These are phyloP conservation scores for Lomographa bimaculata DNA, from an alignment of 2,888 invertebrate species.

Conservation along the genomic window DNA sequence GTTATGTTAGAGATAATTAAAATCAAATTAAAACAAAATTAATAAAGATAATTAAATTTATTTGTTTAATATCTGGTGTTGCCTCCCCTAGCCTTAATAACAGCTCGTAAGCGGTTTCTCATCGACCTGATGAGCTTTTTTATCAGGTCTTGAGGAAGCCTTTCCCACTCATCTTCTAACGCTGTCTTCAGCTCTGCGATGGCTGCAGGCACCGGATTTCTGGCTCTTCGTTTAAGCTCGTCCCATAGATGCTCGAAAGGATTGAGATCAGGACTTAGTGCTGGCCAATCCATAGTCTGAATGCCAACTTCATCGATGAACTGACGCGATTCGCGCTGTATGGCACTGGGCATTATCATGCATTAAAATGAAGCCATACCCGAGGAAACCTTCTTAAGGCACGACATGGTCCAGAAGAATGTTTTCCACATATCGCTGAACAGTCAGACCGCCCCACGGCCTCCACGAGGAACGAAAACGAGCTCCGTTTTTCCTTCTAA, in stretches of 20 bases:
- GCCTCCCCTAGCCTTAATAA: constrained; percentile 8
- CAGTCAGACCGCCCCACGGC: too few relatives aligned
- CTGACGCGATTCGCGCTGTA: constrained; percentile 17
- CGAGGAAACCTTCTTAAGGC: constrained; percentile 10
- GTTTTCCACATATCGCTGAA: too few relatives aligned
- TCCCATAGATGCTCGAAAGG: constrained; percentile 36
- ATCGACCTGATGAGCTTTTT: constrained; percentile 3
- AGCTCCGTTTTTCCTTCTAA: too few relatives aligned
- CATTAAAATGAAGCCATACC: too few relatives aligned
- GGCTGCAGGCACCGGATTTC: constrained; percentile 21
- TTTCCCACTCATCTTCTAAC: constrained; percentile 17
- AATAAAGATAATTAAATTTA: constrained; percentile 1
- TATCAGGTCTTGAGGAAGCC: constrained; percentile 11
- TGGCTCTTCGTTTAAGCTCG: constrained; percentile 27
- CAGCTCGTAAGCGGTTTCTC: constrained; percentile 4
- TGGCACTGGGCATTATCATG: constrained; percentile 30
- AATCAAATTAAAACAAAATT: too few relatives aligned
- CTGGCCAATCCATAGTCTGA: constrained; percentile 30
- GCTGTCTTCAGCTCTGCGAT: constrained; percentile 26
- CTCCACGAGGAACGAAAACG: too few relatives aligned
- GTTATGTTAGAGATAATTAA: too few relatives aligned
- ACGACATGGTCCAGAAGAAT: constrained; percentile 6
- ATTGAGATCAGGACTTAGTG: constrained; percentile 33
- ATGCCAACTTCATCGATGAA: constrained; percentile 29
- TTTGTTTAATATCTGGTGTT: constrained; percentile 1